Evolutionary conservation across 2,888 invertebrate genomes (phyloP).

Genomic region (Drosophila infuscata): DNA sequence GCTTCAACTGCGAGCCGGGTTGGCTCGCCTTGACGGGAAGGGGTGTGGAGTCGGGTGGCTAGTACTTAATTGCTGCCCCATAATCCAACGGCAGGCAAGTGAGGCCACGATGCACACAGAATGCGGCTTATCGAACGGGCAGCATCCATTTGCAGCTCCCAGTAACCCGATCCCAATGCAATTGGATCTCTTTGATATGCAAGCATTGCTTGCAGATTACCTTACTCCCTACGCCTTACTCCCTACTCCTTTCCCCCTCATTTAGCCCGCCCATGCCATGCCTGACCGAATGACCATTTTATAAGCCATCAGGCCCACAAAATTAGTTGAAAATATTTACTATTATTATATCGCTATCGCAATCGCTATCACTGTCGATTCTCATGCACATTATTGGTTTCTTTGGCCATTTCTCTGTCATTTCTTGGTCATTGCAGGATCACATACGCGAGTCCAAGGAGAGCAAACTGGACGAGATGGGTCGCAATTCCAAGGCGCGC

Average conservation of each 20-base stretch:
- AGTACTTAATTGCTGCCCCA: conserved; percentile 46
- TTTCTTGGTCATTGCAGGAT: conserved; percentile 86
- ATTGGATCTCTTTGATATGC: conserved; percentile 2
- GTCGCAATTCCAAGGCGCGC: conserved; percentile 84
- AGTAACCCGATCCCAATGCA: not conserved
- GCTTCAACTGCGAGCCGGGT: conserved; percentile 17
- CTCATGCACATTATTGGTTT: conserved; percentile 40
- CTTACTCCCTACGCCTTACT: not conserved
- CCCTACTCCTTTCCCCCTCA: not conserved
- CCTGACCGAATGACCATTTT: not conserved
- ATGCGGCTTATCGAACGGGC: conserved; percentile 4
- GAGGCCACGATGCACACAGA: conserved; percentile 29
- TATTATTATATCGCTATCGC: conserved; percentile 42
- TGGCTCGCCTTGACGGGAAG: not conserved
- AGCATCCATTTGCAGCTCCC: conserved; percentile 3
- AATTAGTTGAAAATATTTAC: conserved; percentile 74
- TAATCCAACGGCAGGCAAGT: conserved; percentile 32
- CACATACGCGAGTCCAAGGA: conserved; percentile 92
- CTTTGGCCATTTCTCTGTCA: conserved; percentile 41
- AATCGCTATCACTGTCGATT: conserved; percentile 21
- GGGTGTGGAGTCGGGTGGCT: not conserved
- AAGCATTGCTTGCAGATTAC: conserved; percentile 24
- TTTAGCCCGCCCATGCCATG: not conserved
- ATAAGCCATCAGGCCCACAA: conserved; percentile 27
- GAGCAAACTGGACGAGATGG: conserved; percentile 90